A percentile compares a stretch with the other conserved stretches of the same genome.
Evolutionary conservation across 2,797 vertebrate species (phyloP).

Genomic region (Sternarchorhynchus goeldii): DNA sequence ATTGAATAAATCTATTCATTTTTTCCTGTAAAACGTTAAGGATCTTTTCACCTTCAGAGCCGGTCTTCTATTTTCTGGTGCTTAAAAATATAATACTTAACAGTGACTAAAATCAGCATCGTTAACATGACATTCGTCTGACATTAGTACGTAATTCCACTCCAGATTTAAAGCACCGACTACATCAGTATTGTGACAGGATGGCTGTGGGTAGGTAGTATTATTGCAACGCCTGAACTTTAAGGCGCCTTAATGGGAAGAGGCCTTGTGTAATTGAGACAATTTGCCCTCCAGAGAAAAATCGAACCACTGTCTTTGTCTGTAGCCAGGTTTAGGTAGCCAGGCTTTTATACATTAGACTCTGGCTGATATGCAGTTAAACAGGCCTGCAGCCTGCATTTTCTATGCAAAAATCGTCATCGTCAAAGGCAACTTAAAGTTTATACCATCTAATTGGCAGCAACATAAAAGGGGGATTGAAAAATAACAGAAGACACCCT

Average conservation of each 20-base stretch:
- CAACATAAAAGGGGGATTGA: slow-evolving; percentile 67
- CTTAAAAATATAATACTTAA: slow-evolving; percentile 26
- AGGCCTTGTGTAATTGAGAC: slow-evolving; percentile 27
- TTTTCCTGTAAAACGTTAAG: slow-evolving; percentile 19
- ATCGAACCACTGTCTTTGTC: slow-evolving; percentile 25
- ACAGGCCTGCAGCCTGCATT: slow-evolving; percentile 42
- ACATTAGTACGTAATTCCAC: slow-evolving; percentile 28
- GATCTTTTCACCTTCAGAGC: slow-evolving; percentile 5
- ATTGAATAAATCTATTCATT: slow-evolving; percentile 14
- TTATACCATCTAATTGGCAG: slow-evolving; percentile 71
- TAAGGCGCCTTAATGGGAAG: background rate
- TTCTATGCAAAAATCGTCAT: slow-evolving; percentile 55
- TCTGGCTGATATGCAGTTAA: slow-evolving; percentile 7
- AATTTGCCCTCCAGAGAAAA: slow-evolving; percentile 32
- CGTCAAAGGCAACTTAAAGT: slow-evolving; percentile 66
- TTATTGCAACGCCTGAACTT: slow-evolving; percentile 8
- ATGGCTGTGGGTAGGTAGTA: slow-evolving; percentile 3
- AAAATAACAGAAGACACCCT: slow-evolving; percentile 62
- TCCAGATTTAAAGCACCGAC: slow-evolving; percentile 1
- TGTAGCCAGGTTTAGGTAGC: slow-evolving; percentile 19
- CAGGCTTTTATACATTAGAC: slow-evolving; percentile 22
- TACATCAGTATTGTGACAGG: slow-evolving; percentile 25
- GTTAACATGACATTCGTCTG: slow-evolving; percentile 32
- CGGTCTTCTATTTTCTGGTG: background rate
- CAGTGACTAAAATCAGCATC: slow-evolving; percentile 24